Conservation (phyloP, 2,113 vertebrate species). For the Prinia subflava region DNA sequence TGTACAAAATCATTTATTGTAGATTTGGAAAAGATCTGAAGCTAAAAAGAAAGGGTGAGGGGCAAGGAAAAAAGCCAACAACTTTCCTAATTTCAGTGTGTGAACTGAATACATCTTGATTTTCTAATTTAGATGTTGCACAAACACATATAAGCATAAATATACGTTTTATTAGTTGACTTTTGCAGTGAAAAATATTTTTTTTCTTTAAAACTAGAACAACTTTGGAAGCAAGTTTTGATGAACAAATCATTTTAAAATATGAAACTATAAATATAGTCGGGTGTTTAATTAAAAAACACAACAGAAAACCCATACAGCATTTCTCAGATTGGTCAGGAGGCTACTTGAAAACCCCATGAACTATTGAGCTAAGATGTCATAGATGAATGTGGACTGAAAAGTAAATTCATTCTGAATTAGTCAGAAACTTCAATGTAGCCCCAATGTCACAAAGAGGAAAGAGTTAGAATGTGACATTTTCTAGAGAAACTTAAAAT, state of each 20-base stretch:
- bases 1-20: neutral
- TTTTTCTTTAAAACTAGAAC: neutral
- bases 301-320: neutral
- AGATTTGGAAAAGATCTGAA: neutral
- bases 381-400: neutral
- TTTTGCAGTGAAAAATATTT: neutral
- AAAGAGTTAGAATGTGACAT: neutral
- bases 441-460: neutral
- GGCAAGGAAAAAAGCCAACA: neutral
- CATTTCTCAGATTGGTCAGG: neutral
- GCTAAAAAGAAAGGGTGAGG: accelerated
- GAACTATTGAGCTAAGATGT: neutral
- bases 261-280: neutral
- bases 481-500: neutral
- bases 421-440: neutral
- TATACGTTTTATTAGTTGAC: neutral
- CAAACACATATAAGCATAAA: neutral
- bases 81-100: neutral
- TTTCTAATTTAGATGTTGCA: neutral
- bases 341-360: neutral
- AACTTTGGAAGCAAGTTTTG: neutral
- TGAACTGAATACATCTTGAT: neutral
- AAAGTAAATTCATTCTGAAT: neutral
- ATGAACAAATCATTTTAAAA: neutral
- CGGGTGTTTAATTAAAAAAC: neutral